Base-by-base conservation (phyloP, 2,113 vertebrate species). In the Albula goreensis region DNA sequence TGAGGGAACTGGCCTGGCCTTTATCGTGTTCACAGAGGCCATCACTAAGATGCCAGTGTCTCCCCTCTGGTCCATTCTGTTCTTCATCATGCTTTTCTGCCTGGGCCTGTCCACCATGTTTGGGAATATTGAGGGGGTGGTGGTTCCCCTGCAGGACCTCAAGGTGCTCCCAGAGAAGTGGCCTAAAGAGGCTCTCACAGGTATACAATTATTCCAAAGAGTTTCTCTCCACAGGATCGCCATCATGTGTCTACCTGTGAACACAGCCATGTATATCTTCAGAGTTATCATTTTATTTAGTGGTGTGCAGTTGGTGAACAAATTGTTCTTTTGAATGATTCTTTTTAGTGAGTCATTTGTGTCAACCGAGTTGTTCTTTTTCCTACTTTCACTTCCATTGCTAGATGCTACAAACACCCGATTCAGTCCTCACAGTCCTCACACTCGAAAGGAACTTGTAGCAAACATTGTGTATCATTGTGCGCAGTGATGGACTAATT, bases 1-100 rank as follows among this genome's bases (percentile, higher is more conserved):
- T 83, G 97, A 98, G 93, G 98, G 97, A 93, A 97, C 97, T 0
- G 98, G 98, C 80, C 89, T 99, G 83, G 98, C 97, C 66, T 99
- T 99, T 90, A 98, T 99, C 60, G 96, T 98, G 85, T 99, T 99
- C 92, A 98, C 98, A 0, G 98, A 99, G 88, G 98, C 98, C 86
- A 98, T 99, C 88, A 97, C 95, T 86, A 97, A 96, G 94, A 98
- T 99, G 98, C 97, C 97, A 0, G 84, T 95, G 82, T 96, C 97
- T 0, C 97, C 96, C 0, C 48, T 91, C 22, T 99, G 98, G 98
- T 96, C 98, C 2, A 93, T 99, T 1, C 96, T 98, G 2, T 99
- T 99, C 91, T 99, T 99, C 88, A 10, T 96, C 90, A 98, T 99
- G 98, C 96, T 98, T 5, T 95, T 98, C 91, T 98, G 98, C 85